A percentile compares a stretch with the other conserved stretches of the same genome.
Evolutionary conservation across 30 jellyfish, hydroid and myxozoan genomes (phyloP).

Genomic region (Cassiopea andromeda): DNA sequence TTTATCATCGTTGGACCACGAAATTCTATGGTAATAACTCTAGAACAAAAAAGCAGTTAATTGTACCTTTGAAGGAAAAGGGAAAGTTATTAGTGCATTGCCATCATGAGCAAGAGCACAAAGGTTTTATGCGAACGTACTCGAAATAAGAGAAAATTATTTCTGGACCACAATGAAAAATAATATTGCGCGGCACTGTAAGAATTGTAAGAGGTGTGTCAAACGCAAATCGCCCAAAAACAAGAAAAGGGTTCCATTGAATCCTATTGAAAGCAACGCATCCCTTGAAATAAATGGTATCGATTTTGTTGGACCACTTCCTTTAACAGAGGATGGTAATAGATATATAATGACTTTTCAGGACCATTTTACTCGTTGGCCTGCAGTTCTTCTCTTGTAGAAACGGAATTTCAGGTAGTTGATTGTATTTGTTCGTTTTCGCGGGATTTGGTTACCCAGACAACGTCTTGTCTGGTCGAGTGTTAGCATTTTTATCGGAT

Average conservation of each 20-base stretch:
- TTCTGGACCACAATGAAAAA: conserved; percentile 32
- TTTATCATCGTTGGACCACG: conserved; percentile 45
- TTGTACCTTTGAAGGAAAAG: conserved; percentile 26
- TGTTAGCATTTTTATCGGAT: conserved; percentile 32
- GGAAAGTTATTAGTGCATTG: conserved; percentile 23
- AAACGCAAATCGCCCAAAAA: conserved; percentile 35
- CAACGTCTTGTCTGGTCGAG: conserved; percentile 52
- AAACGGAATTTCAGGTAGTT: conserved; percentile 8
- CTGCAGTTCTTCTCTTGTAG: conserved; percentile 45
- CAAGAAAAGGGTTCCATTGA: conserved; percentile 21
- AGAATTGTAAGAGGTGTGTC: conserved; percentile 32
- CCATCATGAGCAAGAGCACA: conserved; percentile 30
- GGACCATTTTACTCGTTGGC: conserved; percentile 65
- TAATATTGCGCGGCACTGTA: conserved; percentile 27
- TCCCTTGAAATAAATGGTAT: conserved; percentile 48
- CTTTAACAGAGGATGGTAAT: conserved; percentile 38
- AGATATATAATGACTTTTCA: conserved; percentile 40
- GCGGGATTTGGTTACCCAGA: conserved; percentile 44
- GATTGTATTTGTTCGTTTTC: conserved; percentile 18
- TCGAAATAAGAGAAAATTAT: conserved; percentile 28
- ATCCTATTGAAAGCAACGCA: conserved; percentile 10
- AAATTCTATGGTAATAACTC: background rate
- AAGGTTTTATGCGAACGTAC: conserved; percentile 20
- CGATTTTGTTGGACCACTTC: conserved; percentile 73
- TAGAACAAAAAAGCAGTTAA: conserved; percentile 37